Evolutionary conservation across 2,797 vertebrate genomes (phyloP), one percentile per base, ranked within the genome.

Genomic region (Buceros bicornis): DNA sequence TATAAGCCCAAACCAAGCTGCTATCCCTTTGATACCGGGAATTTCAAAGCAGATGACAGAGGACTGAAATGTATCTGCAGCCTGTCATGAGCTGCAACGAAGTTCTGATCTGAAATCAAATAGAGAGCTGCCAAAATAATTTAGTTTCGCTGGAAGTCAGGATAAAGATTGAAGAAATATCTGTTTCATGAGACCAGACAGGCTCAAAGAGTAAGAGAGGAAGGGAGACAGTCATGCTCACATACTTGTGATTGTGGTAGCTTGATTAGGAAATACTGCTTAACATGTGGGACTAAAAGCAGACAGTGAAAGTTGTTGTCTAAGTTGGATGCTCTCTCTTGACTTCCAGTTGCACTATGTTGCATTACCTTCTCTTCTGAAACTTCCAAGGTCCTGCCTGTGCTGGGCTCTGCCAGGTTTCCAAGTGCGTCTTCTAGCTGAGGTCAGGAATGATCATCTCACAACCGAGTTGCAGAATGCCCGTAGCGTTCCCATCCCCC

Each of bases 371-470:
- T 83, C 56, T 51, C 18, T 35, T 54, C 37, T 65, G 48, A 56
- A 84, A 20, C 17, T 20, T 48, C 48, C 24, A 20, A 50, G 81
- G 72, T 24, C 48, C 18, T 86, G 67, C 62, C 48, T 28, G 37
- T 0, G 0, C 1, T 0, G 2, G 60, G 42, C 82, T 87, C 37
- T 86, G 42, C 72, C 37, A 4, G 16, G 26, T 45, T 43, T 50
- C 62, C 2, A 1, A 24, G 80, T 10, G 16, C 43, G 54, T 73
- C 43, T 43, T 21, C 40, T 19, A 19, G 13, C 37, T 37, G 58
- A 37, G 67, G 31, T 61, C 0, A 0, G 64, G 28, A 71, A 35
- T 0, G 0, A 8, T 51, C 21, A 45, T n/a, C 25, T 48, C 3
- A 0, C 33, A 50, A 4, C 33, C 1, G 2, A 69, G 74, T 10